A percentile compares a stretch with the other conserved stretches of the same genome.
These are phyloP conservation scores for Crenichthys baileyi DNA, from an alignment of 2,797 vertebrate genomes.

Conservation along the genomic window DNA sequence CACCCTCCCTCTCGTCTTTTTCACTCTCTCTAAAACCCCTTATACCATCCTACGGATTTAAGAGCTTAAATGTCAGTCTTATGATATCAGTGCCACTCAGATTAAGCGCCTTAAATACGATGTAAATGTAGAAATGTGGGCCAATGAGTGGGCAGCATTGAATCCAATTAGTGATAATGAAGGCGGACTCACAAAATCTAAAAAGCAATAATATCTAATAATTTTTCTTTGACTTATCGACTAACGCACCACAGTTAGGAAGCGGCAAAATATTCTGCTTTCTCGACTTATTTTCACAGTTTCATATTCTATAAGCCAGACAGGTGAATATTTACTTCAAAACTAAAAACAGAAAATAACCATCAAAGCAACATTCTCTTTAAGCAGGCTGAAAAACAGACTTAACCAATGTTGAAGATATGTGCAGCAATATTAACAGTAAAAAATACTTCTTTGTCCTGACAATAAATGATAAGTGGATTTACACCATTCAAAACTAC, in stretches of 20 bases:
- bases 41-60: conserved; percentile 76
- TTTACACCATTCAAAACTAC: not conserved
- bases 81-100: conserved; percentile 81
- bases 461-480: not conserved
- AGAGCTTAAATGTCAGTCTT: conserved; percentile 82
- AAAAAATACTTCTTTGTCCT: conserved; percentile 7
- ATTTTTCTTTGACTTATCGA: conserved; percentile 54
- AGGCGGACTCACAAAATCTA: conserved; percentile 67
- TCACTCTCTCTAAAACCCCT: conserved; percentile 56
- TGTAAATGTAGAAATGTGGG: conserved; percentile 80
- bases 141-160: conserved; percentile 78
- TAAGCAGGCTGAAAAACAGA: conserved; percentile 11
- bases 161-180: conserved; percentile 83
- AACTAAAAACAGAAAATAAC: conserved; percentile 12
- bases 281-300: conserved; percentile 13
- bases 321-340: conserved; percentile 12
- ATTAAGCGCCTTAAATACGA: conserved; percentile 79
- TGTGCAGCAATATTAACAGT: conserved; percentile 5
- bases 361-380: not conserved
- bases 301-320: not conserved
- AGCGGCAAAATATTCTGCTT: conserved; percentile 32
- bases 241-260: conserved; percentile 41
- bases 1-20: conserved; percentile 29
- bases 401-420: conserved; percentile 22
- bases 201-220: conserved; percentile 67